Evolutionary conservation across 2,888 invertebrate species (phyloP).

Genomic region (Blastobasis adustella): DNA sequence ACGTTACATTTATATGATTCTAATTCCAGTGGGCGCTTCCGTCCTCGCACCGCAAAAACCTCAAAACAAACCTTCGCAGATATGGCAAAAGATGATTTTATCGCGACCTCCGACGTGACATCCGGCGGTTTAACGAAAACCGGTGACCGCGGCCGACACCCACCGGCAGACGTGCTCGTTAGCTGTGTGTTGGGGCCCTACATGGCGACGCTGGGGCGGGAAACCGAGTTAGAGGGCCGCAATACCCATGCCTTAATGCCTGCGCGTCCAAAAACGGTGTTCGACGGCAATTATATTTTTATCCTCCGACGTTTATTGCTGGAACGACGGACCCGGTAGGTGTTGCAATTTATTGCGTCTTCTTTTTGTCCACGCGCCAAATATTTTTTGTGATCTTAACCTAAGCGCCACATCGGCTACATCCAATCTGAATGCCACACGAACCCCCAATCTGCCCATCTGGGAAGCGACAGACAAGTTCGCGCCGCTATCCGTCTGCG

Average conservation of each 20-base stretch:
- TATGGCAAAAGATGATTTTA: conserved; percentile 37
- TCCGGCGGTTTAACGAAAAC: conserved; percentile 45
- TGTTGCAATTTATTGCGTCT: too few relatives aligned
- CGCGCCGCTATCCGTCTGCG: too few relatives aligned
- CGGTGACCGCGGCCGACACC: conserved; percentile 44
- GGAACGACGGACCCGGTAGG: too few relatives aligned
- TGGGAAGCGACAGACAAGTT: too few relatives aligned
- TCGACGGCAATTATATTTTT: too few relatives aligned
- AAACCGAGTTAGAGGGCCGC: conserved; percentile 28
- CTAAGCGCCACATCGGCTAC: too few relatives aligned
- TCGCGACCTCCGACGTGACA: conserved; percentile 48
- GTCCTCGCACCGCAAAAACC: conserved; percentile 22
- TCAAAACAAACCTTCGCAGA: conserved; percentile 24
- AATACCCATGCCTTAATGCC: conserved; percentile 16
- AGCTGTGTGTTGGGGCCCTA: conserved; percentile 43
- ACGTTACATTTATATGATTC: background rate
- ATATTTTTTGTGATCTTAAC: too few relatives aligned
- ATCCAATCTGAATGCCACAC: too few relatives aligned
- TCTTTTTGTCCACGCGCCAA: too few relatives aligned
- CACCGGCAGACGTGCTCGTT: conserved; percentile 56
- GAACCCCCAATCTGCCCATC: too few relatives aligned
- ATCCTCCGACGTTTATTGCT: too few relatives aligned
- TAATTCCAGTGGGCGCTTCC: background rate
- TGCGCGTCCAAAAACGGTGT: too few relatives aligned
- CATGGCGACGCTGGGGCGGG: conserved; percentile 37